Conservation (phyloP, 2,797 vertebrate species). For the Tokudaia muenninki region DNA sequence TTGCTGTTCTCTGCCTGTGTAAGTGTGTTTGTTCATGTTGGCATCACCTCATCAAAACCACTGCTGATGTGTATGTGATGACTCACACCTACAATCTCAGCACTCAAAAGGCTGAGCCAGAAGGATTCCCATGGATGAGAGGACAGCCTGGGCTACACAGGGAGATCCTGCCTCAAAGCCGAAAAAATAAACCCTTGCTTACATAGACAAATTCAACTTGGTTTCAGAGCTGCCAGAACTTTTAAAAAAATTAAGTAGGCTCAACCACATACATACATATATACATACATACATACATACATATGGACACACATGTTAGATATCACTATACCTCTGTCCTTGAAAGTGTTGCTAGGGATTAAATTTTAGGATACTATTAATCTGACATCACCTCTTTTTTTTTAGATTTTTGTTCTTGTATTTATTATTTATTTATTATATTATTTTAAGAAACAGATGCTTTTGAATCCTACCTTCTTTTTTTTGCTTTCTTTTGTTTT, state of each 20-base stretch:
- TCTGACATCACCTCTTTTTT: not conserved
- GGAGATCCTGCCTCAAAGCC: not conserved
- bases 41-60: not conserved
- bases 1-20: not conserved
- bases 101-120: not conserved
- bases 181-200: not conserved
- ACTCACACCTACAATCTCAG: not conserved
- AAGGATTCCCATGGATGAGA: not conserved
- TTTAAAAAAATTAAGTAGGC: not conserved
- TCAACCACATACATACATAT: fast-evolving
- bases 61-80: not conserved
- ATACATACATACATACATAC: no score
- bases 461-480: no score
- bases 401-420: no score
- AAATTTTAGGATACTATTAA: not conserved
- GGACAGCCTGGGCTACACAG: not conserved
- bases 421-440: no score
- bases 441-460: no score
- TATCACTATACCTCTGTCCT: not conserved
- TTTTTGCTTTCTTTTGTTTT: no score
- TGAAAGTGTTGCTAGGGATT: not conserved
- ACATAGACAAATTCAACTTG: not conserved
- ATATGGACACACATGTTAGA: not conserved
- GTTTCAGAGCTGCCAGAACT: not conserved
- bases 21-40: slow-evolving; percentile 11